phyloP scores from a whole-genome alignment of 2,113 vertebrate genomes.

The Notothenia rossii region DNA sequence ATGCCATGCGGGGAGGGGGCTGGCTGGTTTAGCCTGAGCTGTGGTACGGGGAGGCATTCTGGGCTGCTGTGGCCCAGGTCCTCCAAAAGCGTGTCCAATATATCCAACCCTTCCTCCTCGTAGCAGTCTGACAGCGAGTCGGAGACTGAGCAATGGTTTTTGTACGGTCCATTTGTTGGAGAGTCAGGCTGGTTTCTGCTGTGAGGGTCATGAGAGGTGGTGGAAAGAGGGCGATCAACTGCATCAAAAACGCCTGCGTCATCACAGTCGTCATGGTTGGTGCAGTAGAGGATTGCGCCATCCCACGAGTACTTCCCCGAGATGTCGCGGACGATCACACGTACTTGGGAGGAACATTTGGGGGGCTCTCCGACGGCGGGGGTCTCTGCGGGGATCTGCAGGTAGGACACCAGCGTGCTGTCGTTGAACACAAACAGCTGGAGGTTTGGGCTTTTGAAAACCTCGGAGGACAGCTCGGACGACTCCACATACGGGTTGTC shows the following conservation, averaged over 20 bases:
- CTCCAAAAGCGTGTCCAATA: slow-evolving; percentile 90
- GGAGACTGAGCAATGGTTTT: slow-evolving; percentile 34
- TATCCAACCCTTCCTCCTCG: slow-evolving; percentile 86
- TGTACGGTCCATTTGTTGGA: slow-evolving; percentile 51
- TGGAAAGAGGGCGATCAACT: slow-evolving; percentile 28
- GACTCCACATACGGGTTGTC: slow-evolving; percentile 93
- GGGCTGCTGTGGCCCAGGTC: slow-evolving; percentile 90
- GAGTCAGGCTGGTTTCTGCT: slow-evolving; percentile 50
- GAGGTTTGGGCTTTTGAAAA: slow-evolving; percentile 96
- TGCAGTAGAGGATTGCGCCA: slow-evolving; percentile 90
- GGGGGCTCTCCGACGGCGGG: slow-evolving; percentile 53
- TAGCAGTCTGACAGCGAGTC: slow-evolving; percentile 56
- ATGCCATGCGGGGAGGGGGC: slow-evolving; percentile 89
- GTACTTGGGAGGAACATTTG: slow-evolving; percentile 87
- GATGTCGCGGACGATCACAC: slow-evolving; percentile 96
- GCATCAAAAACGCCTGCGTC: slow-evolving; percentile 48
- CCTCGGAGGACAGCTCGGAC: slow-evolving; percentile 92
- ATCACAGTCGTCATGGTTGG: slow-evolving; percentile 83
- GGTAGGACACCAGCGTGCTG: slow-evolving; percentile 95
- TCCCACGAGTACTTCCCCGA: slow-evolving; percentile 99
- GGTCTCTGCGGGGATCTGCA: slow-evolving; percentile 89
- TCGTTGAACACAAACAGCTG: slow-evolving; percentile 98
- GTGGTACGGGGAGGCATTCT: slow-evolving; percentile 91
- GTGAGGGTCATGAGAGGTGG: slow-evolving; percentile 7
- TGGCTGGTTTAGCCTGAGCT: slow-evolving; percentile 90